Base-by-base conservation (phyloP, 2,888 invertebrate genomes). In the Teinopalpus imperialis region DNA sequence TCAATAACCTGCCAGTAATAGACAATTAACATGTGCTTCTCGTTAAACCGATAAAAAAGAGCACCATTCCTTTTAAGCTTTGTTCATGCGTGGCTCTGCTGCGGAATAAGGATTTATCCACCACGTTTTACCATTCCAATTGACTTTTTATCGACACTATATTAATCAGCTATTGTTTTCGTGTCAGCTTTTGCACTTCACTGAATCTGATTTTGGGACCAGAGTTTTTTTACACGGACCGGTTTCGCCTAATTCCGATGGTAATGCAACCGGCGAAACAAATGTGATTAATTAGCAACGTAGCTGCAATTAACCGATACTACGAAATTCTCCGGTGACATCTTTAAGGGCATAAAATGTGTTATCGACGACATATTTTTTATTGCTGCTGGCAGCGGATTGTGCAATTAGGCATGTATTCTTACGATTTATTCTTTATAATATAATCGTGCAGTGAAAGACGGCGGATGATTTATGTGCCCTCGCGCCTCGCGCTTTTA, bases 151-250 rank as follows among this genome's bases (percentile, higher is more conserved):
- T 63, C 56, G 57, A 49, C 52, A 57, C 54, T 69, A 70, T 74
- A 78, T 80, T 80, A 82, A 79, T 74, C 76, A 74, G 66, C 69
- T 64, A 81, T 81, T 78, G 81, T 81, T 70, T 77, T 77, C 78
- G 81, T 71, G 81, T 81, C 83, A 81, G 69, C 71, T 81, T 81
- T 83, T 82, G 82, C 86, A 85, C 86, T 82, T 79, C 73, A 62
- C 64, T 78, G 82, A 78, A 77, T 83, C 69, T 54, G 65, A 57
- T 54, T 57, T 55, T 41, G 43, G 71, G 64, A 67, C 79, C 54
- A 65, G 69, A 67, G 72, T 67, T 64, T 69, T n/a, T 53, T 52
- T 53, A 63, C 57, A 56, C 61, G 63, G 66, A 77, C 78, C 71
- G 50, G 81, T 74, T 75, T 71, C 52, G 62, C 80, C 78, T 82